Evolutionary conservation across 2,888 invertebrate species (phyloP).

Genomic region (Synanthedon vespiformis): DNA sequence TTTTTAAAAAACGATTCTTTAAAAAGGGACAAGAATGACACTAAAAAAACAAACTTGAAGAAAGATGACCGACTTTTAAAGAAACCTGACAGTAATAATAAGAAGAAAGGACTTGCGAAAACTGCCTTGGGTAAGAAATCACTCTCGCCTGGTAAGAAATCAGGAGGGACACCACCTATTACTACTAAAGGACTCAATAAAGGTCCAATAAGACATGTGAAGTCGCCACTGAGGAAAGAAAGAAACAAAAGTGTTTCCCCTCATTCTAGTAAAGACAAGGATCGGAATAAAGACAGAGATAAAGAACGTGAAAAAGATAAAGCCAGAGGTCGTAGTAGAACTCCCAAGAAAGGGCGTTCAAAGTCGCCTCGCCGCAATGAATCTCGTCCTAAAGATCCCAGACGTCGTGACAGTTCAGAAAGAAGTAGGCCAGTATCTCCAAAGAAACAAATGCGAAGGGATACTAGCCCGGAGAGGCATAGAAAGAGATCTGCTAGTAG

Average conservation of each 20-base stretch:
- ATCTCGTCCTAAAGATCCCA: constrained; percentile 50
- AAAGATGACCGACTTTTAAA: constrained; percentile 55
- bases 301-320: constrained; percentile 65
- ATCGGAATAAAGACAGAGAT: constrained; percentile 58
- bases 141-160: constrained; percentile 61
- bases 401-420: constrained; percentile 60
- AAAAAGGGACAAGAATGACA: constrained; percentile 53
- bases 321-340: constrained; percentile 57
- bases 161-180: constrained; percentile 64
- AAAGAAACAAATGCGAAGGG: constrained; percentile 51
- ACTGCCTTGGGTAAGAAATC: constrained; percentile 54
- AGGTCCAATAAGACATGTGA: constrained; percentile 46
- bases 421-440: constrained; percentile 63
- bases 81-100: constrained; percentile 38
- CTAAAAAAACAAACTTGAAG: constrained; percentile 52
- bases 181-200: constrained; percentile 53
- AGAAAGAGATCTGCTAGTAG: constrained; percentile 51
- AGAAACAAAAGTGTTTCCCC: constrained; percentile 55
- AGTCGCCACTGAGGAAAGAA: constrained; percentile 55
- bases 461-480: constrained; percentile 51
- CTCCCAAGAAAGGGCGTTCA: constrained; percentile 57
- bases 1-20: constrained; percentile 48
- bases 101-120: constrained; percentile 48
- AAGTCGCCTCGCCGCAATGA: constrained; percentile 50
- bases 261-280: constrained; percentile 57